phyloP scores from a whole-genome alignment of 2,113 vertebrate genomes.

The Rallus limicola region DNA sequence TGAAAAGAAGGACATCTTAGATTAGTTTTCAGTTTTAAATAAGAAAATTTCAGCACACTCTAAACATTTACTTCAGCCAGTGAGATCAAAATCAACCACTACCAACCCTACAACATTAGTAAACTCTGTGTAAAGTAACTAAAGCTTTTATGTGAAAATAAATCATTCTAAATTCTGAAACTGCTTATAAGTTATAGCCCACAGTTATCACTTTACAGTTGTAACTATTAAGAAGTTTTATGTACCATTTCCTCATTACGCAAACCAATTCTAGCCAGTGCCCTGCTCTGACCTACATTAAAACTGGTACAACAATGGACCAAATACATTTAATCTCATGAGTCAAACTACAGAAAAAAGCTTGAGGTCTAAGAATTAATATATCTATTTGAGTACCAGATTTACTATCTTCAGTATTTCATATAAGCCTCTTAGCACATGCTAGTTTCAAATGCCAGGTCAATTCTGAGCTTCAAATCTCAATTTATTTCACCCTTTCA shows the following conservation, averaged over 20 bases:
- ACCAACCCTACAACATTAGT: neutral
- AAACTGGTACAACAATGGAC: conserved; percentile 25
- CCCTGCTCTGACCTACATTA: conserved; percentile 40
- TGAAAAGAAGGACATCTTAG: conserved; percentile 67
- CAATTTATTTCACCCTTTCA: neutral
- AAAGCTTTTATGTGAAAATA: neutral
- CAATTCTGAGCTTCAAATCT: neutral
- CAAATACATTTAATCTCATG: conserved; percentile 12
- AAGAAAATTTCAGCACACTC: neutral
- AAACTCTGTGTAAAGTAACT: neutral
- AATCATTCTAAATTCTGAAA: neutral
- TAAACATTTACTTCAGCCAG: rapidly evolving
- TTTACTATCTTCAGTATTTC: conserved; percentile 36
- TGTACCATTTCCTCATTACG: conserved; percentile 40
- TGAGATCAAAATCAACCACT: neutral
- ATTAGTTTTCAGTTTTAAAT: conserved; percentile 40
- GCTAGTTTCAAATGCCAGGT: neutral
- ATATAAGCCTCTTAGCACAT: neutral
- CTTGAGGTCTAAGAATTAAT: conserved; percentile 15
- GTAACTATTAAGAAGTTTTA: conserved; percentile 35
- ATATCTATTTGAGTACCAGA: neutral
- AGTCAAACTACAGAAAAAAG: neutral
- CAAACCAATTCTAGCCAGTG: conserved; percentile 17
- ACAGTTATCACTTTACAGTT: conserved; percentile 3
- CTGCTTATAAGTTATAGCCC: neutral